These are phyloP conservation scores for Scaptomyza montana DNA, from an alignment of 1,140 invertebrate species.

Conservation along the genomic window DNA sequence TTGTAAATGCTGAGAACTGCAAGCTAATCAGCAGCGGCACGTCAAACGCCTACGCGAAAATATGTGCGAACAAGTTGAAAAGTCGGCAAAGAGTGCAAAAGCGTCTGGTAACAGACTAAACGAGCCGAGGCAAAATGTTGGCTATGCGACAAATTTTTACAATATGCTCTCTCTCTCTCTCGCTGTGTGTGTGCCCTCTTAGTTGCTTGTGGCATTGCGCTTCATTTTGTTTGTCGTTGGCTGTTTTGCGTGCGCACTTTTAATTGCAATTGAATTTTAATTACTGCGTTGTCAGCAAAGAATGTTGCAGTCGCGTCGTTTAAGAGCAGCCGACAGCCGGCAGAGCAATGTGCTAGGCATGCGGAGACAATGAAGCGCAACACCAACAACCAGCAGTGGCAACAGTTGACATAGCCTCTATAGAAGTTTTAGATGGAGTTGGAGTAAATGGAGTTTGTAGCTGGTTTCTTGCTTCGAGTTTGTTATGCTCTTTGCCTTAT, in stretches of 20 bases:
- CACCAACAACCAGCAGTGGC: conserved; percentile 41
- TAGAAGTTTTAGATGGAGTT: background rate
- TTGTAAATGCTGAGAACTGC: conserved; percentile 38
- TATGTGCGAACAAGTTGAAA: conserved; percentile 34
- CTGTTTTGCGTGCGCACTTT: conserved; percentile 79
- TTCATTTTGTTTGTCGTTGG: conserved; percentile 66
- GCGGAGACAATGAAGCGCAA: conserved; percentile 46
- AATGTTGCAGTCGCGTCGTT: conserved; percentile 71
- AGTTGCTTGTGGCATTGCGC: conserved; percentile 34
- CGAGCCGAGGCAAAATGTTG: conserved; percentile 32
- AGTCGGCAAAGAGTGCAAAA: conserved; percentile 1
- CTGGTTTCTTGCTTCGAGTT: conserved; percentile 9
- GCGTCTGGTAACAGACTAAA: conserved; percentile 7
- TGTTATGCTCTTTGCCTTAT: conserved; percentile 55
- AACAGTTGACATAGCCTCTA: conserved; percentile 51
- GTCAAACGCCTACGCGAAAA: conserved; percentile 69
- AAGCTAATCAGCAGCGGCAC: conserved; percentile 72
- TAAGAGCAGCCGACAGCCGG: conserved; percentile 55
- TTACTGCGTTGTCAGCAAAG: conserved; percentile 83
- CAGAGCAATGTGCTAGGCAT: conserved; percentile 18
- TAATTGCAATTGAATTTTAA: conserved; percentile 83
- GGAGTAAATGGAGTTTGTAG: background rate
- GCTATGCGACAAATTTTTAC: conserved; percentile 56
- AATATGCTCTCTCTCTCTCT: conserved; percentile 22
- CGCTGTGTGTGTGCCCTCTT: background rate